Conservation (phyloP, 2,888 invertebrate species). For the Lithophane leautieri region DNA sequence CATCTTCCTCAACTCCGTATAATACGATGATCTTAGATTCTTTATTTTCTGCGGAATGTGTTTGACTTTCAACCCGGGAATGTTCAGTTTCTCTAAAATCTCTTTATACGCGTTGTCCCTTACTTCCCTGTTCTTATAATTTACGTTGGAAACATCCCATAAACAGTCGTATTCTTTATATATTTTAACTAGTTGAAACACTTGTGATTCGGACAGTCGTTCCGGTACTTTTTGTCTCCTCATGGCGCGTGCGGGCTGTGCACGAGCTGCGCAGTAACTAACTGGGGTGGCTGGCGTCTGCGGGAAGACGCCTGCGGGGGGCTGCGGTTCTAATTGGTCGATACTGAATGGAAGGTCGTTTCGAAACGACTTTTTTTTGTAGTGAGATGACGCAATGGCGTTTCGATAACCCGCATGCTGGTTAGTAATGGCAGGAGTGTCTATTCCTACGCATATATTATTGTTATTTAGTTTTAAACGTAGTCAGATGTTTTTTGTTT, state of each 20-base stretch:
- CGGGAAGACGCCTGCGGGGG: conserved; percentile 15
- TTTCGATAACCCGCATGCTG: conserved; percentile 33
- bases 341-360: conserved; percentile 33
- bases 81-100: conserved; percentile 22
- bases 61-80: conserved; percentile 13
- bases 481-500: neutral
- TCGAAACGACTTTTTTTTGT: conserved; percentile 37
- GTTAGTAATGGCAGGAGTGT: neutral
- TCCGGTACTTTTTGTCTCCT: conserved; percentile 20
- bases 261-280: neutral
- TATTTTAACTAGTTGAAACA: conserved; percentile 17
- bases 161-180: conserved; percentile 38
- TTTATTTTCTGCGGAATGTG: conserved; percentile 49
- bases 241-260: conserved; percentile 13
- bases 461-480: neutral
- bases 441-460: no score
- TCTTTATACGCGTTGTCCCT: conserved; percentile 29
- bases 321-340: conserved; percentile 25
- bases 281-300: conserved; percentile 7
- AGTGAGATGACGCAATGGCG: neutral
- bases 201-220: conserved; percentile 35
- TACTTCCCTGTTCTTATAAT: conserved; percentile 28
- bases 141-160: conserved; percentile 18
- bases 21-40: conserved; percentile 42
- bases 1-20: conserved; percentile 35